Evolutionary conservation across 1,140 invertebrate species (phyloP).

Genomic region (Aricia agestis): DNA sequence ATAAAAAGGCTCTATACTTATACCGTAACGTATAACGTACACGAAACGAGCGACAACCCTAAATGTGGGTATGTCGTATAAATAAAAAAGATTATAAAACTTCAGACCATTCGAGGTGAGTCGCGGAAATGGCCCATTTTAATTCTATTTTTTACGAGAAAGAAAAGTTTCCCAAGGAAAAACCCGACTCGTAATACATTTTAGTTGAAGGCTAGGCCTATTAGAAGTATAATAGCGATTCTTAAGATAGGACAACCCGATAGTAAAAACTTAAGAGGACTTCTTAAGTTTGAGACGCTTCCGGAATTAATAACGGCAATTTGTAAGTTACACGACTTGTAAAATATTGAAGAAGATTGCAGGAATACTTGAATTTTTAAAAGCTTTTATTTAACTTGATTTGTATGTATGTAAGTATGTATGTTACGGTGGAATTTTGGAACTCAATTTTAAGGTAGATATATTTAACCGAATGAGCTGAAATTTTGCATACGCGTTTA

Average conservation of each 20-base stretch:
- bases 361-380: not conserved
- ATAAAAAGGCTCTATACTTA: no score
- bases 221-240: not conserved
- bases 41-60: no score
- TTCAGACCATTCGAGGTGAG: not conserved
- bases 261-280: constrained; percentile 4
- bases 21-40: no score
- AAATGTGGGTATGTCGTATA: not conserved
- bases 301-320: not conserved
- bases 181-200: not conserved
- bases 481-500: no score
- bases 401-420: no score
- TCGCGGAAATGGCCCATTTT: not conserved
- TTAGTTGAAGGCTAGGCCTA: not conserved
- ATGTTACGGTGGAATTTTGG: no score
- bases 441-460: no score
- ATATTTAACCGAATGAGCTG: no score
- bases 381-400: no score
- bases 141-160: constrained; percentile 13
- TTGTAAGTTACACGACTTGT: not conserved
- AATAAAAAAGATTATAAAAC: constrained; percentile 3
- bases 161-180: constrained; percentile 5
- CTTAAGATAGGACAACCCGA: not conserved
- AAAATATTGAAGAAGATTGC: not conserved
- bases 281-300: constrained; percentile 7